A percentile compares a stretch with the other conserved stretches of the same genome.
Evolutionary conservation across 2,888 invertebrate genomes (phyloP).

Genomic region (Pardosa pseudoannulata): DNA sequence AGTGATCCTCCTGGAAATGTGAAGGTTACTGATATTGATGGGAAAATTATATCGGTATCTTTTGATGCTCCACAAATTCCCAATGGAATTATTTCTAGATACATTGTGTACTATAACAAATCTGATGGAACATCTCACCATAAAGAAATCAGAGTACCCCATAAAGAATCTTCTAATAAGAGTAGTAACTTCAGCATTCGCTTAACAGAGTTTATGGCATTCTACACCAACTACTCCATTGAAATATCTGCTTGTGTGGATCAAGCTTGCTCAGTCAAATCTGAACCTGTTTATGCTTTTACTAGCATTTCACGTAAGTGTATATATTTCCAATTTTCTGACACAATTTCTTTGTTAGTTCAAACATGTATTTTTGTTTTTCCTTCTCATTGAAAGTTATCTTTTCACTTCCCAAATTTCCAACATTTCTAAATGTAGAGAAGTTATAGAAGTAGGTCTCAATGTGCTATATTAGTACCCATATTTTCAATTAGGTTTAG

Average conservation of each 20-base stretch:
- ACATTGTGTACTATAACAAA: conserved; percentile 37
- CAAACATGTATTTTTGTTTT: too few relatives aligned
- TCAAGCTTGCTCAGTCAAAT: conserved; percentile 37
- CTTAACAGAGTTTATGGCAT: background rate
- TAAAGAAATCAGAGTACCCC: conserved; percentile 1
- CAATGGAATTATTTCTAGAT: conserved; percentile 44
- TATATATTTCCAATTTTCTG: background rate
- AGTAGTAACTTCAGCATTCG: background rate
- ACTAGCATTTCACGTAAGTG: conserved; percentile 61
- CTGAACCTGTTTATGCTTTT: conserved; percentile 24
- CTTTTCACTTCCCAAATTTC: too few relatives aligned
- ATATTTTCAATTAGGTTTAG: too few relatives aligned
- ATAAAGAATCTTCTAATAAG: conserved; percentile 13
- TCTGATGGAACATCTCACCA: background rate
- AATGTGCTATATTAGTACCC: too few relatives aligned
- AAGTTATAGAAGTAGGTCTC: too few relatives aligned
- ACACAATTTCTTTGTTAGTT: too few relatives aligned
- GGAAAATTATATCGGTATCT: conserved; percentile 3
- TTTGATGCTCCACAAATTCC: conserved; percentile 46
- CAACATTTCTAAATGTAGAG: too few relatives aligned
- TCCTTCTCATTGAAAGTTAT: too few relatives aligned
- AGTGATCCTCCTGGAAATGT: conserved; percentile 50
- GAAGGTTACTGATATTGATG: background rate
- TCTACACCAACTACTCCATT: conserved; percentile 59
- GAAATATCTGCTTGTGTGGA: conserved; percentile 65